Base-by-base conservation (phyloP, 2,113 vertebrate species). In the Paedocypris sp. region DNA sequence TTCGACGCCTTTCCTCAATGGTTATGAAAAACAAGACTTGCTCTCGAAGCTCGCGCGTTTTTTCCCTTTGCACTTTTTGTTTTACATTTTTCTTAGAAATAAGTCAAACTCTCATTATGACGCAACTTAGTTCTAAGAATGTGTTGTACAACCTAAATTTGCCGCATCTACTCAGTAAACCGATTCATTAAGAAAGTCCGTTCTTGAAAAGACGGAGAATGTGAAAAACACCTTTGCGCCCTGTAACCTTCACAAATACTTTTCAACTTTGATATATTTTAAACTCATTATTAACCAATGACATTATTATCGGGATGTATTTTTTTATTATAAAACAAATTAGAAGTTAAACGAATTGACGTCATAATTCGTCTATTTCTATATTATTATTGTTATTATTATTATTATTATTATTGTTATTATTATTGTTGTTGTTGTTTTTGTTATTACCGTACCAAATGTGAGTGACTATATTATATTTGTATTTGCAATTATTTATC, bases 1-100 rank as follows among this genome's bases (percentile, higher is more conserved):
- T n/a, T n/a, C n/a, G n/a, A n/a, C n/a, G n/a, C n/a, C n/a, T n/a
- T n/a, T n/a, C n/a, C n/a, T n/a, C n/a, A n/a, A n/a, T n/a, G 69
- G 32, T 75, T 60, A 70, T 60, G 72, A 42, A 63, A 68, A 69
- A 57, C 58, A 51, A 68, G 36, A 69, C 39, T 26, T 16, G 69
- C 58, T 48, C 64, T 75, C 67, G 48, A 64, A 64, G 58, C 51
- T 62, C 45, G 20, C 1, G 5, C 18, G 35, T 15, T 60, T 59
- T 31, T 43, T n/a, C 56, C 33, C 28, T 57, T 11, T n/a, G n/a
- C 43, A 38, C 16, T 22, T 63, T 73, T 60, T 74, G 22, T 33
- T 69, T 66, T 73, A 4, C 64, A 64, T 77, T 68, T 52, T 85
- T 85, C 82, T 79, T 69, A 73, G 80, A 84, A 84, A 71, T 43